Percentiles rank a stretch among this genome's conserved stretches.
Conservation (phyloP, 2,113 vertebrate genomes). For the Petromus typicus region DNA sequence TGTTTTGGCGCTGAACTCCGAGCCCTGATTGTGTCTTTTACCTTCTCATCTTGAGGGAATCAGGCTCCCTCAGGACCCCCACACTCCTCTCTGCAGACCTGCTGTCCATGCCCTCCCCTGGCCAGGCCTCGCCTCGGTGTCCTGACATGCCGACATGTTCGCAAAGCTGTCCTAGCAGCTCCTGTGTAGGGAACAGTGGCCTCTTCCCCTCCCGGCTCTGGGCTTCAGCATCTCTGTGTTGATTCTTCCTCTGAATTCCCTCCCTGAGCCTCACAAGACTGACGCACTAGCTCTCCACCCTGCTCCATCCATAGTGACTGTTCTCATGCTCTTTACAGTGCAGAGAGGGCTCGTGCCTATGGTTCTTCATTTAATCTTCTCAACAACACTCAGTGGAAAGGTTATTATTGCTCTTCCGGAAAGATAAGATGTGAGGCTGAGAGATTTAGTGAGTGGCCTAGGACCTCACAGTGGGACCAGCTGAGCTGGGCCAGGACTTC, state of each 20-base stretch:
- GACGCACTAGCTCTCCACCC: neutral
- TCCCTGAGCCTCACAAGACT: neutral
- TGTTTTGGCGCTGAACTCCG: neutral
- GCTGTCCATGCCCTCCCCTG: neutral
- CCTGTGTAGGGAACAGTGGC: neutral
- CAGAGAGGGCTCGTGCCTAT: neutral
- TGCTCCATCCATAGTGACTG: slow-evolving; percentile 36
- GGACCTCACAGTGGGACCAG: neutral
- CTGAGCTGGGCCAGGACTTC: neutral
- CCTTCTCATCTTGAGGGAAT: neutral
- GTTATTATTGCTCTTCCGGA: slow-evolving; percentile 27
- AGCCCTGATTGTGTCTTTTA: neutral
- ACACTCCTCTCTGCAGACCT: neutral
- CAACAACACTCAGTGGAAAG: slow-evolving; percentile 5
- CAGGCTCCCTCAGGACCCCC: neutral
- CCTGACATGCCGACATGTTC: neutral
- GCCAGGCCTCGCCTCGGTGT: neutral
- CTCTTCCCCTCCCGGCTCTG: neutral
- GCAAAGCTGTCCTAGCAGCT: rapidly evolving
- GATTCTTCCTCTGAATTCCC: neutral
- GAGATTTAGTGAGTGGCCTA: neutral
- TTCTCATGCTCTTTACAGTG: slow-evolving; percentile 18
- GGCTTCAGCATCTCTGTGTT: neutral
- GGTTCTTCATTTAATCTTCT: slow-evolving; percentile 62
- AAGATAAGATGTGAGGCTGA: slow-evolving; percentile 28